Conservation (phyloP, 37 sponge, comb jelly and placozoan genomes). For the Chondrilla cf. caribensis region DNA sequence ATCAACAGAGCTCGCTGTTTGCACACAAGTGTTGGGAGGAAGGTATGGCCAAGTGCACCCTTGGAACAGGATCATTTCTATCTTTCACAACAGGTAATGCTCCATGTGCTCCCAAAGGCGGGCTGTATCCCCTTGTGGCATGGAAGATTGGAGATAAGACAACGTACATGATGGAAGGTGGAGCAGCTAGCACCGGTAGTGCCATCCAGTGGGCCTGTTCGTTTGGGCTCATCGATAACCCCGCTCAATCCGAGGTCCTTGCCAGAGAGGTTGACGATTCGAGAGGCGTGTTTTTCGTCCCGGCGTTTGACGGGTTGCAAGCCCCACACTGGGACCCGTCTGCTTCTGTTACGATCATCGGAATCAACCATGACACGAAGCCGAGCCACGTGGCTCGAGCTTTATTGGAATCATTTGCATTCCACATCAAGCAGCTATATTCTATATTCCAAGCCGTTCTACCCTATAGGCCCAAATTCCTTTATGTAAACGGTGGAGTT, state of each 20-base stretch:
- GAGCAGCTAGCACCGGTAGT: constrained; percentile 82
- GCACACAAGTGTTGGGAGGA: constrained; percentile 86
- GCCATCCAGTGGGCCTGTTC: constrained; percentile 84
- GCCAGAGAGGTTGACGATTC: constrained; percentile 54
- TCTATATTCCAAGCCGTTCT: constrained; percentile 39
- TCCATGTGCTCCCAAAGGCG: constrained; percentile 76
- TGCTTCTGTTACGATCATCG: constrained; percentile 63
- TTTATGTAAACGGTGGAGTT: constrained; percentile 85
- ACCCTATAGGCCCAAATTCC: not conserved
- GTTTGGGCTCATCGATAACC: constrained; percentile 62
- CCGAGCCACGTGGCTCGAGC: constrained; percentile 74
- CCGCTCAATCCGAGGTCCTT: constrained; percentile 53
- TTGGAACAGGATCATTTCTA: constrained; percentile 90
- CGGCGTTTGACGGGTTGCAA: constrained; percentile 85
- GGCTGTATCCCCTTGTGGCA: constrained; percentile 86
- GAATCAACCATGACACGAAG: constrained; percentile 59
- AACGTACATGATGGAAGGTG: constrained; percentile 80
- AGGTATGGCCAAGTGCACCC: constrained; percentile 81
- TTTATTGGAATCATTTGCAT: constrained; percentile 83
- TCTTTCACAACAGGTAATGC: constrained; percentile 72
- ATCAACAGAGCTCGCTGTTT: constrained; percentile 93
- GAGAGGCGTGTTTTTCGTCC: constrained; percentile 78
- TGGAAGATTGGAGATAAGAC: constrained; percentile 86
- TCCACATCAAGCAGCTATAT: constrained; percentile 55
- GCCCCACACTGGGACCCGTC: constrained; percentile 80